Evolutionary conservation across 1,140 invertebrate genomes (phyloP), one percentile per base, ranked within the genome.

Genomic region (Euura saliciscinereae): DNA sequence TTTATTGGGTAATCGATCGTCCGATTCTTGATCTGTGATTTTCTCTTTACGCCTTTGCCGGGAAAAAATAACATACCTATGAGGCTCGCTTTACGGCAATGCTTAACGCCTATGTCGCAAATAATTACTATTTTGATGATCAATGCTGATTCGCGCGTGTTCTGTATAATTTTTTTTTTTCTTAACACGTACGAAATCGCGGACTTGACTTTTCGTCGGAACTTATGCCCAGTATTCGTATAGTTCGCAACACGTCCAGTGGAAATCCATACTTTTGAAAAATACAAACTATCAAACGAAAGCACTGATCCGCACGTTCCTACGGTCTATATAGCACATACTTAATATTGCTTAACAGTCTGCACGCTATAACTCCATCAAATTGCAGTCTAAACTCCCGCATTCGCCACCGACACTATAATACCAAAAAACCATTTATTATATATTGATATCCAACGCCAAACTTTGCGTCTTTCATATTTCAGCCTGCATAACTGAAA

Each of bases 321-420:
- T 59, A 59, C 51, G 51, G 8, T 11, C 51, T 11, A 59, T 6
- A 59, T 59, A 59, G 51, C 51, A 59, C 51, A 59, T 59, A 11
- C 8, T 59, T 59, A 28, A 59, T 59, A 59, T 59, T 59, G 51
- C 51, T 59, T 59, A 11, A 28, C 28, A 28, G 28, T 28, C 13
- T 59, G 8, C 28, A 59, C 6, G 51, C 51, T 59, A 59, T 59
- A 28, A 28, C 28, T 59, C 13, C 13, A 59, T 59, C 51, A n/a
- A 59, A 59, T 11, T 59, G 51, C 51, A 59, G 51, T 59, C 10
- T 59, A 59, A 59, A 59, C 51, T 59, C 51, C 46, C 51, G 51
- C 51, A 59, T 59, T 59, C 51, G 51, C 13, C 10, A 59, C 51
- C 6, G 51, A 59, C 51, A 4, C 51, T 3, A 3, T 28, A 28